Evolutionary conservation across 2,113 vertebrate species (phyloP).

Genomic region (Chloroceryle aenea): DNA sequence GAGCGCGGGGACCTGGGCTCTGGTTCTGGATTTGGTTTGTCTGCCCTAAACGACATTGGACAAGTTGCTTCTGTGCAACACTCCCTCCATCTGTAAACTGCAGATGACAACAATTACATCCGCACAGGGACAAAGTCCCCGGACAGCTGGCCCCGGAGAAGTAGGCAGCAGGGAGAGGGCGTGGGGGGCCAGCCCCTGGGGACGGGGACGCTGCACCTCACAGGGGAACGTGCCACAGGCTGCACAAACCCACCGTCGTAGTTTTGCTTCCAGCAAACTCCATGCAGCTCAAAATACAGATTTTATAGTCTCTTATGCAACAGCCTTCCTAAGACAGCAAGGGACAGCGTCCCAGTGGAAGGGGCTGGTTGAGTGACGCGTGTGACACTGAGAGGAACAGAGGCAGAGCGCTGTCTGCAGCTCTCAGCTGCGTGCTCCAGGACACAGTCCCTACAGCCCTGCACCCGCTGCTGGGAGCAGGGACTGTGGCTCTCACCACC

Average conservation of each 20-base stretch:
- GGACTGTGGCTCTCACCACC: not conserved
- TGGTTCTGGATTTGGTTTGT: not conserved
- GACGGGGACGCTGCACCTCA: rapidly evolving
- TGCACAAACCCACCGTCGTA: not conserved
- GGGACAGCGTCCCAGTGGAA: rapidly evolving
- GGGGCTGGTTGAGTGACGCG: rapidly evolving
- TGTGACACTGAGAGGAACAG: not conserved
- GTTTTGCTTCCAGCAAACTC: not conserved
- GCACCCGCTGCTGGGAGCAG: rapidly evolving
- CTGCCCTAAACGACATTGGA: not conserved
- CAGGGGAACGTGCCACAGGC: rapidly evolving
- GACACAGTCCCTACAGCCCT: rapidly evolving
- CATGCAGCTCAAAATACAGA: not conserved
- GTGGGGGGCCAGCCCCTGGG: not conserved
- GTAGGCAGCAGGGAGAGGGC: not conserved
- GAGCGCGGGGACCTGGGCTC: not conserved
- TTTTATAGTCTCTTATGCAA: not conserved
- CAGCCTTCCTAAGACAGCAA: not conserved
- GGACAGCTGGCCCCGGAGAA: no score
- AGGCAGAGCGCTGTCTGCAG: rapidly evolving
- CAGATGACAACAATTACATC: not conserved
- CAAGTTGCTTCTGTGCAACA: slow-evolving; percentile 4
- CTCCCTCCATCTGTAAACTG: not conserved
- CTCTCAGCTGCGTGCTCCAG: rapidly evolving
- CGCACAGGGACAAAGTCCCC: not conserved